Evolutionary conservation across 2,113 vertebrate genomes (phyloP), one percentile per base, ranked within the genome.

Genomic region (Misgurnus anguillicaudatus): DNA sequence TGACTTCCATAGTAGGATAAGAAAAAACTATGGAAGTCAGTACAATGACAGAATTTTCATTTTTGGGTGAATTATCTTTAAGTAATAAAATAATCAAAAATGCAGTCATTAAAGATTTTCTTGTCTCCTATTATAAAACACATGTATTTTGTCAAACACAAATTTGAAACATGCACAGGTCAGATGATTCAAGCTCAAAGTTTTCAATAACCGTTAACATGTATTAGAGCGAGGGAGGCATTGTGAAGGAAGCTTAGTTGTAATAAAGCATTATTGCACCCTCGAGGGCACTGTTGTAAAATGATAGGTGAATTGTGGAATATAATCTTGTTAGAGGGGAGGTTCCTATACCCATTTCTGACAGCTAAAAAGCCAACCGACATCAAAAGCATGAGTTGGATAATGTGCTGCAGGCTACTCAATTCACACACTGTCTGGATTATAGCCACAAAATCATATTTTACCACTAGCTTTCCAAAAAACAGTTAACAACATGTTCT

Each of bases 221-320:
- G 83, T 79, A 88, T 89, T 91, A 81, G 87, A 89, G 85, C 79
- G 79, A 31, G 14, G 69, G 71, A 81, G 82, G 79, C 81, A 87
- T 91, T 89, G 90, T 92, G 90, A 91, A 91, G 88, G 77, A 85
- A 84, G 85, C 85, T 87, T 89, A 87, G 88, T 86, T 87, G 88
- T 91, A 93, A 93, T 94, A 94, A 92, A 91, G 87, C 86, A 86
- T 93, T 93, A 93, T 93, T 92, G 87, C 86, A 87, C 90, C 93
- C 89, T 87, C 80, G 36, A 85, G 89, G 90, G 87, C 85, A 87
- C 84, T 82, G 83, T 67, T 21, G 83, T 1, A 80, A 88, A 88
- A 92, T 92, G 89, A 89, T 78, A 84, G 79, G 81, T 85, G 85
- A 88, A 89, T 83, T 83, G 82, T 87, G 86, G 83, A 82, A 87